Conservation (phyloP, 2,888 invertebrate genomes). For the Sinohyriopsis cumingii region DNA sequence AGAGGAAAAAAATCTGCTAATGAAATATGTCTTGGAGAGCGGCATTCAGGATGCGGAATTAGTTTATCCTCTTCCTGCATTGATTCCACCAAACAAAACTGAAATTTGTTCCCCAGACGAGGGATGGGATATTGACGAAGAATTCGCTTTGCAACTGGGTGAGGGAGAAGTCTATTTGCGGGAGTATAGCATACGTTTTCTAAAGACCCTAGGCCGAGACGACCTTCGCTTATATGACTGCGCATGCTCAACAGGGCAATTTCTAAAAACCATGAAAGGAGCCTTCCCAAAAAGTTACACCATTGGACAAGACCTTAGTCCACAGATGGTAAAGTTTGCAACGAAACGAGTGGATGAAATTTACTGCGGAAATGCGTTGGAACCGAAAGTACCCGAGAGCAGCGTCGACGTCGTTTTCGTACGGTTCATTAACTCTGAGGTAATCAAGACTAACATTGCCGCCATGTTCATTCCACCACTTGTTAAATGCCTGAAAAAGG, state of each 20-base stretch:
- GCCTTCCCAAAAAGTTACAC: constrained; percentile 37
- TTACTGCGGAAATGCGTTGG: constrained; percentile 42
- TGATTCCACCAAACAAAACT: constrained; percentile 29
- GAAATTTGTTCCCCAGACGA: constrained; percentile 48
- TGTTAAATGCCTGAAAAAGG: constrained; percentile 36
- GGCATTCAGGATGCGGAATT: constrained; percentile 36
- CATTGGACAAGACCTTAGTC: constrained; percentile 48
- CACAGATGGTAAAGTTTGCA: constrained; percentile 45
- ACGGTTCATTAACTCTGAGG: constrained; percentile 50
- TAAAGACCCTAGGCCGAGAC: constrained; percentile 33
- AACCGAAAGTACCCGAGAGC: constrained; percentile 40
- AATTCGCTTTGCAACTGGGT: constrained; percentile 34
- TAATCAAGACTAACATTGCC: constrained; percentile 41
- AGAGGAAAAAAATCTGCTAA: constrained; percentile 36
- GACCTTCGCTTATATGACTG: constrained; percentile 44
- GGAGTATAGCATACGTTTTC: constrained; percentile 36
- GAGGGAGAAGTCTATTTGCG: constrained; percentile 44
- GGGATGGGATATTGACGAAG: constrained; percentile 46
- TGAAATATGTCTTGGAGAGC: constrained; percentile 36
- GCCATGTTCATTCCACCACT: constrained; percentile 38
- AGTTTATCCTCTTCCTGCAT: constrained; percentile 42
- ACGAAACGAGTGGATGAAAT: constrained; percentile 48
- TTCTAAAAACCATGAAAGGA: constrained; percentile 44
- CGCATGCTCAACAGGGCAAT: constrained; percentile 53
- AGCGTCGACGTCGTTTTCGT: constrained; percentile 44